These are phyloP conservation scores for Neolamprologus tretocephalus DNA, from an alignment of 2,113 vertebrate species.

Conservation along the genomic window DNA sequence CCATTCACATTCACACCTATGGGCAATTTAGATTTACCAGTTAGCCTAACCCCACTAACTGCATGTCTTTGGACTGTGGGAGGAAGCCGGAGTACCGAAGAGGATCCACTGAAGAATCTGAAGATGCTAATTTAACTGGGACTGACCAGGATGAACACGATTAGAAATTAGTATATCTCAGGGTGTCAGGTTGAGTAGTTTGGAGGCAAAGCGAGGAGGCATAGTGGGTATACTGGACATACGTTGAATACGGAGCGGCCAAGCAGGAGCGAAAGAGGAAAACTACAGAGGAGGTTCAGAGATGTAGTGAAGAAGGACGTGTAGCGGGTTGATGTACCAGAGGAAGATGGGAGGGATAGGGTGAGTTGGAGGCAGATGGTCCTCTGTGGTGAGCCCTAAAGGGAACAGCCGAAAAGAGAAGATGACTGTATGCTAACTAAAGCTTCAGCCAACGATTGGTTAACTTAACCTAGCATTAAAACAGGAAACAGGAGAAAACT, in stretches of 20 bases:
- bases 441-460: background rate
- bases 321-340: background rate
- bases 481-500: background rate
- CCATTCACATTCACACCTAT: background rate
- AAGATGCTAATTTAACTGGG: background rate
- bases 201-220: background rate
- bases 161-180: background rate
- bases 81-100: background rate
- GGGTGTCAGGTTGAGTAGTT: background rate
- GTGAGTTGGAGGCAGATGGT: background rate
- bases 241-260: rapidly evolving
- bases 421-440: background rate
- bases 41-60: background rate
- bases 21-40: background rate
- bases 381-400: background rate
- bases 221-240: background rate
- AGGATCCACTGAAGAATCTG: background rate
- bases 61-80: background rate
- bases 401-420: background rate
- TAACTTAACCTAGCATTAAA: background rate
- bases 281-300: background rate
- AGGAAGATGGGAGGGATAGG: background rate
- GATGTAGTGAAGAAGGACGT: background rate
- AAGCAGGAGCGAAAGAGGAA: background rate
- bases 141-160: background rate